phyloP scores from a whole-genome alignment of 2,113 vertebrate genomes.

The Conger conger region DNA sequence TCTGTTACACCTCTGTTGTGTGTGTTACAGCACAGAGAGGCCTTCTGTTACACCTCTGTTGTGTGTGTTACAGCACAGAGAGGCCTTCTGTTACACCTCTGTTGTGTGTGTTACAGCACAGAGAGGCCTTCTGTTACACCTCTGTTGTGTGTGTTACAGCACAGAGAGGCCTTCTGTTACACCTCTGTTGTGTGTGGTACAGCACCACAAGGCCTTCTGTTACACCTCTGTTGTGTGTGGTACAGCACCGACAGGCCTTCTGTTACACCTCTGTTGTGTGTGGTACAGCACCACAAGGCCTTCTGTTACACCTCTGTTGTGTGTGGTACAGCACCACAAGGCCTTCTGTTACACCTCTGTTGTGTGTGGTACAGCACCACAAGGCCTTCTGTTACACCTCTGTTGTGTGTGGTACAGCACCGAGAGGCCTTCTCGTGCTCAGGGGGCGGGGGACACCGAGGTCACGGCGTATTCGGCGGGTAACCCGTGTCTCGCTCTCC shows the following conservation, averaged over 20 bases:
- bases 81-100: too few relatives aligned
- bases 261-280: slow-evolving; percentile 35
- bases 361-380: slow-evolving; percentile 28
- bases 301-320: slow-evolving; percentile 25
- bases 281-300: slow-evolving; percentile 12
- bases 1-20: slow-evolving; percentile 31
- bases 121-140: too few relatives aligned
- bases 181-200: slow-evolving; percentile 35
- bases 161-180: background rate
- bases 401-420: slow-evolving; percentile 33
- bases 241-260: background rate
- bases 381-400: background rate
- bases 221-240: slow-evolving; percentile 37
- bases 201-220: background rate
- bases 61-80: slow-evolving; percentile 28
- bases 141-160: slow-evolving; percentile 32
- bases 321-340: slow-evolving; percentile 21
- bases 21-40: slow-evolving; percentile 17
- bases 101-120: slow-evolving; percentile 29
- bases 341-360: too few relatives aligned
- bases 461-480: slow-evolving; percentile 53
- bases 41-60: too few relatives aligned
- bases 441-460: slow-evolving; percentile 32
- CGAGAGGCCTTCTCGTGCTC: slow-evolving; percentile 23
- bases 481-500: slow-evolving; percentile 61